These are phyloP conservation scores for Cottus gobio DNA, from an alignment of 2,113 vertebrate species.

Conservation along the genomic window DNA sequence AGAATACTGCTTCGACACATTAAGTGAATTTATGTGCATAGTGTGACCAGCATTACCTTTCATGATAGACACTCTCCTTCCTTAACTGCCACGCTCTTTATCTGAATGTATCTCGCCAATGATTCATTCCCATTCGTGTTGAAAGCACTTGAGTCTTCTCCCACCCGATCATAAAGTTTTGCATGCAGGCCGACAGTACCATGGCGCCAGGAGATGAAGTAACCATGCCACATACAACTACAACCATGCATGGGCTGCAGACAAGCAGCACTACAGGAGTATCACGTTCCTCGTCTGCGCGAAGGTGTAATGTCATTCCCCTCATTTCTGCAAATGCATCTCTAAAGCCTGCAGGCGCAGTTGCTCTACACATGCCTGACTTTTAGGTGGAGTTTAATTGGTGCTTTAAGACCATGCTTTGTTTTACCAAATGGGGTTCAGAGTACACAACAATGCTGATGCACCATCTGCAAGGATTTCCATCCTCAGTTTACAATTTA, in stretches of 20 bases:
- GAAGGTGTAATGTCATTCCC: slow-evolving; percentile 62
- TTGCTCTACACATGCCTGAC: not conserved
- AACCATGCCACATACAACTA: slow-evolving; percentile 58
- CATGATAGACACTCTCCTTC: not conserved
- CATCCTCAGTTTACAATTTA: not conserved
- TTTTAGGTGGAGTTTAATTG: slow-evolving; percentile 15
- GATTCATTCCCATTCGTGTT: slow-evolving; percentile 11
- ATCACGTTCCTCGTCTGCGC: slow-evolving; percentile 62
- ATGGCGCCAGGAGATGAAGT: slow-evolving; percentile 61
- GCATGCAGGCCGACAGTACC: slow-evolving; percentile 50
- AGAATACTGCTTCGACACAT: slow-evolving; percentile 20
- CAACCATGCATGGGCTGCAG: slow-evolving; percentile 61
- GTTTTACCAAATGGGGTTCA: slow-evolving; percentile 1
- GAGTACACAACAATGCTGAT: not conserved
- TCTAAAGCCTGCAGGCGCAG: slow-evolving; percentile 13
- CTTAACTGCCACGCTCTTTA: not conserved
- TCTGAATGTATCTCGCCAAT: not conserved
- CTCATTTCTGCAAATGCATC: slow-evolving; percentile 53
- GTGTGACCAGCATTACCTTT: slow-evolving; percentile 16
- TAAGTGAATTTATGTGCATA: slow-evolving; percentile 36
- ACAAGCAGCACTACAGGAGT: slow-evolving; percentile 61
- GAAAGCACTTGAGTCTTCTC: slow-evolving; percentile 3
- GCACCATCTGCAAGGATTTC: slow-evolving; percentile 22
- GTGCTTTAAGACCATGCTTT: slow-evolving; percentile 8
- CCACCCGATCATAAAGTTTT: slow-evolving; percentile 49